Base-by-base conservation (phyloP, 2,888 invertebrate species). In the Drosophila birchii region DNA sequence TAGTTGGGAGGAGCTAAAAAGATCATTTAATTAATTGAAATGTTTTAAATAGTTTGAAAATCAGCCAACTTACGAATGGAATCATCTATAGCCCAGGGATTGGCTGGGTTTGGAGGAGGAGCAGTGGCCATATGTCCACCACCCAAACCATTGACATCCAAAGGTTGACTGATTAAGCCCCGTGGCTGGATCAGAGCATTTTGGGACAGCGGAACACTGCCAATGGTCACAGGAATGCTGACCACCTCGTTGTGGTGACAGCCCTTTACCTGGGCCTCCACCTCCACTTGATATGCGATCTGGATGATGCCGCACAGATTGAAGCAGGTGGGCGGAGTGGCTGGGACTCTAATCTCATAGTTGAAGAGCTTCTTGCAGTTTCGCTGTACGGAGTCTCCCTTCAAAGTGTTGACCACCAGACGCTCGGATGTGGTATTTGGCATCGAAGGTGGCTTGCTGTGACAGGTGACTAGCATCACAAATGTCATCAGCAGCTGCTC, bases 1-100 rank as follows among this genome's bases (percentile, higher is more conserved):
- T 92, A 93, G 18, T 90, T 86, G 12, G 93, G 92, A 18, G 91
- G 90, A 38, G 88, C 93, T 93, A 49, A 6, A 58, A 51, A 4
- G 38, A 41, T 18, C 1, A 44, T 3, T 7, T 3, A 5, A 26
- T 26, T 9, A 5, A 51, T 20, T 20, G 5, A 7, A 23, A 6
- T 4, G 5, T 26, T 26, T 26, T 8, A 51, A 51, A 36, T 16
- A 20, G 1, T 8, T 20, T 16, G 9, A 12, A 8, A 7, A 11
- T 7, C 1, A 5, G 9, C 5, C 11, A 29, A 73, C 86, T 78
- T 67, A 90, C 90, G 63, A 57, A 87, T 89, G n/a, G 58, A 75
- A 5, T 36, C 54, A 53, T 83, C 64, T 0, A 55, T 55, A 0
- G 78, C 64, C 91, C 90, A 89, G 0, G 84, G 84, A 9, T 16